Conservation (phyloP, 2,797 vertebrate species). For the Pipistrellus pipistrellus region DNA sequence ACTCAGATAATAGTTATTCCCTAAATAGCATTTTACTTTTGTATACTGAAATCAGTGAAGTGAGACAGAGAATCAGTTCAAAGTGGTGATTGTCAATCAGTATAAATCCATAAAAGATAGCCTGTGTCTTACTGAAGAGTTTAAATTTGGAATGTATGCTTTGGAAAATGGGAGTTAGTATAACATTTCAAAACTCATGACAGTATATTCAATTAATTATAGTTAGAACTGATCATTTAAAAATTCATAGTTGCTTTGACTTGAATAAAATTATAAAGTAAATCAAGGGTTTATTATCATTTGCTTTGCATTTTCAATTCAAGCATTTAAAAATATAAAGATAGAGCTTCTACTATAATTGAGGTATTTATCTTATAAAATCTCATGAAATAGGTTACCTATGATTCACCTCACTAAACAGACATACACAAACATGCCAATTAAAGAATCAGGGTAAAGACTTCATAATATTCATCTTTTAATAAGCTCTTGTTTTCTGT, state of each 20-base stretch:
- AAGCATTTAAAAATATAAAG: not conserved
- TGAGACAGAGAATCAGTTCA: conserved; percentile 50
- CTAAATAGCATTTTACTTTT: conserved; percentile 62
- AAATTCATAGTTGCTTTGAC: conserved; percentile 9
- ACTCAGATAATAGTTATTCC: conserved; percentile 48
- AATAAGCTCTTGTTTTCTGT: conserved; percentile 34
- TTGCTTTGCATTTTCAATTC: conserved; percentile 43
- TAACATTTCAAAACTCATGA: conserved; percentile 54
- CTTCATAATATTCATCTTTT: not conserved
- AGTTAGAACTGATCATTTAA: conserved; percentile 8
- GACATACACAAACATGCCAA: not conserved
- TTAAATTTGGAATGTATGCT: conserved; percentile 61
- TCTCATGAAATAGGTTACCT: not conserved
- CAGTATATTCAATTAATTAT: conserved; percentile 11
- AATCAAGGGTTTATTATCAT: not conserved
- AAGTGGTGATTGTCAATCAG: conserved; percentile 66
- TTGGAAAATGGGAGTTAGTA: conserved; percentile 20
- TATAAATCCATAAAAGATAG: conserved; percentile 42
- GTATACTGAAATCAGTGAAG: conserved; percentile 48
- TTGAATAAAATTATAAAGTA: conserved; percentile 16
- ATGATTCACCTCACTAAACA: not conserved
- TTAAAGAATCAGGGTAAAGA: not conserved
- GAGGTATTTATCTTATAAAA: conserved; percentile 11
- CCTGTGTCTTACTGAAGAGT: conserved; percentile 15
- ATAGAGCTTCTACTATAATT: not conserved